Base-by-base conservation (phyloP, 2,113 vertebrate genomes). In the Oreocharis arfaki region DNA sequence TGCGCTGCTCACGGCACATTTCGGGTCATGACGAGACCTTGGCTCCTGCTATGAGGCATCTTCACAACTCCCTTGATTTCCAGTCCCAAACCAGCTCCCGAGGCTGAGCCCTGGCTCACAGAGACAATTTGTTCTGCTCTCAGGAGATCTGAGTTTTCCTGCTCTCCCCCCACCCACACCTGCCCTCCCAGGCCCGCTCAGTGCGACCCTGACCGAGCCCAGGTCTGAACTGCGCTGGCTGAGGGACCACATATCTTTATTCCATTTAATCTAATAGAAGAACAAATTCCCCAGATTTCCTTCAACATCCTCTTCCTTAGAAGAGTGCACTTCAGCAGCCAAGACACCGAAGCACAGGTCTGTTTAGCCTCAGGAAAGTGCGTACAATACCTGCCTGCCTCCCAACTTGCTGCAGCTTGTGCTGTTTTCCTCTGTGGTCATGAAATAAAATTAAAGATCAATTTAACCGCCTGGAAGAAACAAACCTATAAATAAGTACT, bases 371-470 rank as follows among this genome's bases (percentile, higher is more conserved):
- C 92, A 96, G 96, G 93, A 93, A 77, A 90, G 80, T 1, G 10
- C 4, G 1, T n/a, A 67, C 88, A 53, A 78, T 86, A 63, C 90
- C 90, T 90, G 92, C 68, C 86, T 88, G 90, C 93, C 79, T 95
- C 90, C 76, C 73, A 75, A 81, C 95, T 71, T 95, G 95, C 88
- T 93, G 8, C 1, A 94, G 95, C 95, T 97, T 96, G 96, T 75
- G 76, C 83, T 84, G 83, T 71, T 96, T 92, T 64, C 92, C 83
- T 96, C 93, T 75, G 92, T 96, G 94, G 94, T 63, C 91, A 81
- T 37, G 90, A 96, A 95, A 96, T 93, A 92, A 92, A 96, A 97
- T 96, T 94, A 97, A 90, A 95, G 92, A 96, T 92, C 96, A 93
- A 92, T 97, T 94, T 93, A 89, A 95, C 80, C 6, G 23, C 92